phyloP scores from a whole-genome alignment of 2,888 invertebrate genomes.

The Drosophila macrothrix region DNA sequence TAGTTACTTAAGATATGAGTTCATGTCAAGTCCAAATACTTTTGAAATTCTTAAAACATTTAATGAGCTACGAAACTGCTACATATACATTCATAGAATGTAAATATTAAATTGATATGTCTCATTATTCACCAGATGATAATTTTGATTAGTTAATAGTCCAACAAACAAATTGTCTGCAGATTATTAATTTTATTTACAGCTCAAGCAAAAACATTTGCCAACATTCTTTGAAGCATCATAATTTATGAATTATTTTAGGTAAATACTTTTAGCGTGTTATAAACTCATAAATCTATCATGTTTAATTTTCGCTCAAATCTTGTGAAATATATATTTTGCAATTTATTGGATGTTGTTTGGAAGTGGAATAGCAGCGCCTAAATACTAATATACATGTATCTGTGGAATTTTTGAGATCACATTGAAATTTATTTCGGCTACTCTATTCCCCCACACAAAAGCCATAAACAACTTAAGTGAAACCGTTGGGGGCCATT shows the following conservation, averaged over 20 bases:
- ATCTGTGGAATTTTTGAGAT: constrained; percentile 33
- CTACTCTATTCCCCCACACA: constrained; percentile 51
- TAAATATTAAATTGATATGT: neutral
- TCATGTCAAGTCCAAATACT: constrained; percentile 43
- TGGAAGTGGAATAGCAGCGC: constrained; percentile 10
- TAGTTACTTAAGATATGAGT: constrained; percentile 43
- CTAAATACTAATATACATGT: constrained; percentile 4
- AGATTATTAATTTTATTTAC: constrained; percentile 24
- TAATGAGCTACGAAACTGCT: constrained; percentile 23
- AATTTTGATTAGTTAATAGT: neutral
- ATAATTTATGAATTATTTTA: constrained; percentile 35
- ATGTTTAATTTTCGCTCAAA: constrained; percentile 18
- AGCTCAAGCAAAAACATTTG: constrained; percentile 17
- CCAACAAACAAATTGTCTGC: neutral
- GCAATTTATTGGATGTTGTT: constrained; percentile 39
- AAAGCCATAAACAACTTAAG: constrained; percentile 80
- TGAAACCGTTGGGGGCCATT: constrained; percentile 80
- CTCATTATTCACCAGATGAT: neutral
- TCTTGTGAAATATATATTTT: constrained; percentile 40
- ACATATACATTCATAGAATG: neutral
- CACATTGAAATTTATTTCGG: constrained; percentile 46
- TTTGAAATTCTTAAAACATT: constrained; percentile 30
- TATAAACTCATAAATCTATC: constrained; percentile 41
- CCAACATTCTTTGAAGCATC: constrained; percentile 3
- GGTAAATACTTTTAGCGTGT: constrained; percentile 36